Conservation (phyloP, 2,888 invertebrate species). For the Congeria kusceri region DNA sequence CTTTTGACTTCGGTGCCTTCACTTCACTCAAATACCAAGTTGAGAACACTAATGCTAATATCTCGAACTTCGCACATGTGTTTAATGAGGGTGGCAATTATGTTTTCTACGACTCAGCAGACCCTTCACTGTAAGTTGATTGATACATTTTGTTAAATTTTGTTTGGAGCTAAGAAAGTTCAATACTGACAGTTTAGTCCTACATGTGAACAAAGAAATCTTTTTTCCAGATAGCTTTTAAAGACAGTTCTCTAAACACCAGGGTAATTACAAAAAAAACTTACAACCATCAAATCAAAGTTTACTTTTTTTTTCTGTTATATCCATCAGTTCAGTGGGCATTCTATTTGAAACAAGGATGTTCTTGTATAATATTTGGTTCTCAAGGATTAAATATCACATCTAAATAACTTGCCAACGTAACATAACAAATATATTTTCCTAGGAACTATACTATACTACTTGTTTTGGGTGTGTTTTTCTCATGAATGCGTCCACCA, state of each 20-base stretch:
- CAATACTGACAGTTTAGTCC: not conserved
- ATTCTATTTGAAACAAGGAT: no score
- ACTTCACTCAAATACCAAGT: conserved; percentile 77
- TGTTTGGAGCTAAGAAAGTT: not conserved
- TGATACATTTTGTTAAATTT: not conserved
- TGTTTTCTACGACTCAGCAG: conserved; percentile 82
- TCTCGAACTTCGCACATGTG: conserved; percentile 81
- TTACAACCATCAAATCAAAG: no score
- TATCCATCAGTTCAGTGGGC: no score
- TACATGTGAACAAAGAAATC: no score
- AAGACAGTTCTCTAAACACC: not conserved
- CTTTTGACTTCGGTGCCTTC: conserved; percentile 84
- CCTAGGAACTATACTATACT: not conserved
- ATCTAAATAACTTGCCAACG: no score
- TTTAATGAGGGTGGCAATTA: conserved; percentile 83
- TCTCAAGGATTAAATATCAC: no score
- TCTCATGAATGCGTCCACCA: no score
- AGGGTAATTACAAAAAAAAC: no score
- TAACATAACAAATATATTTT: not conserved
- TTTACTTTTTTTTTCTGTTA: no score
- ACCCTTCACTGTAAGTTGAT: conserved; percentile 68
- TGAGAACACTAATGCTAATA: conserved; percentile 80
- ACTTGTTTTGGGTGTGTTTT: not conserved
- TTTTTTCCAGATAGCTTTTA: no score
- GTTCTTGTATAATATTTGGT: no score